Conservation (phyloP, 2,797 vertebrate genomes). For the Ptychadena robeensis region DNA sequence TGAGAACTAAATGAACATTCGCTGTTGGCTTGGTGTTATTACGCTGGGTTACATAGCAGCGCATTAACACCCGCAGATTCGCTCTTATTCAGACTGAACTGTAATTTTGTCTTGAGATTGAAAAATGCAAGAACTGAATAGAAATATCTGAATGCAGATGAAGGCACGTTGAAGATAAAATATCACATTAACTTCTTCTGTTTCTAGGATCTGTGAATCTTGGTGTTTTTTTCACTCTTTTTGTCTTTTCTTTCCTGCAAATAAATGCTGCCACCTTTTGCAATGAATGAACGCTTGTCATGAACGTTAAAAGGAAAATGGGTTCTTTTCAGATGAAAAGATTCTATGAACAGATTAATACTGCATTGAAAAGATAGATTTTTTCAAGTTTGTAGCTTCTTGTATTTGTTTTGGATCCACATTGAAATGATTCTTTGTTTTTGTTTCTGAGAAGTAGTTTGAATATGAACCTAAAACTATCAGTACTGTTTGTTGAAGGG, state of each 20-base stretch:
- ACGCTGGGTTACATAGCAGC: constrained; percentile 49
- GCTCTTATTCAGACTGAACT: constrained; percentile 45
- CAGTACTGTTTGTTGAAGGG: too few species aligned
- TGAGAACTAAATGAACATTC: constrained; percentile 59
- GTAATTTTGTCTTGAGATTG: constrained; percentile 54
- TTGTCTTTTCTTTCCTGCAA: not conserved
- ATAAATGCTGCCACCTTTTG: not conserved
- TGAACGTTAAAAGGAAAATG: constrained; percentile 38
- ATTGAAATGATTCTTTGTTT: too few species aligned
- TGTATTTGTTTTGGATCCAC: too few species aligned
- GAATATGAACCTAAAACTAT: too few species aligned
- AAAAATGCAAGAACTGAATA: constrained; percentile 38
- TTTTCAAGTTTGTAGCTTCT: constrained; percentile 54
- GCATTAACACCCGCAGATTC: constrained; percentile 53
- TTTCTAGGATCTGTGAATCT: constrained; percentile 53
- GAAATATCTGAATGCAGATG: constrained; percentile 48
- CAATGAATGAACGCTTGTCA: constrained; percentile 57
- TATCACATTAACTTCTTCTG: constrained; percentile 40
- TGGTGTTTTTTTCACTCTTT: not conserved
- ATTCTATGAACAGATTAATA: constrained; percentile 16
- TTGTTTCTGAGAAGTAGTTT: too few species aligned
- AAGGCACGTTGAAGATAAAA: constrained; percentile 14
- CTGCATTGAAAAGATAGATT: constrained; percentile 39
- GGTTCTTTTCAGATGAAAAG: constrained; percentile 45
- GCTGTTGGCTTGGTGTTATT: constrained; percentile 49